These are phyloP conservation scores for Pandemis corylana DNA, from an alignment of 2,888 invertebrate species.

Conservation along the genomic window DNA sequence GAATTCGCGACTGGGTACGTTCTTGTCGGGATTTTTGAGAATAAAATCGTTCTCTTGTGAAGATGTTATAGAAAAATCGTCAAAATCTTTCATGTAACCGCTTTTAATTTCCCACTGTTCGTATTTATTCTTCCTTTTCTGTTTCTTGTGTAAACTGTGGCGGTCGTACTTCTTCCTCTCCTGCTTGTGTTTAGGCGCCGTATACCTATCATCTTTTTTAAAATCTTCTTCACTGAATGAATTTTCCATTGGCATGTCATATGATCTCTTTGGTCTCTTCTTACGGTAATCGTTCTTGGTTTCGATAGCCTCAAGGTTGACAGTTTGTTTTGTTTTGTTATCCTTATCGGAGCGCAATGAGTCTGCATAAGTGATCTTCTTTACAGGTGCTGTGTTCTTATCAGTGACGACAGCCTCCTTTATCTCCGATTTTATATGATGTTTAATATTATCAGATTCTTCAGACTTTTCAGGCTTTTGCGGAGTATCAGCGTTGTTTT, in stretches of 20 bases:
- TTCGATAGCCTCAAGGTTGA: constrained; percentile 69
- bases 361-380: constrained; percentile 71
- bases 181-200: constrained; percentile 62
- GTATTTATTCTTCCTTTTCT: constrained; percentile 75
- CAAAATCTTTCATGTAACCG: constrained; percentile 73
- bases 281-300: constrained; percentile 75
- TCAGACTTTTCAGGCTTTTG: constrained; percentile 48
- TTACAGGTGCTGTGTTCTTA: constrained; percentile 45
- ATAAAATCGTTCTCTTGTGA: constrained; percentile 60
- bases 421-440: constrained; percentile 23
- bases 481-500: constrained; percentile 54
- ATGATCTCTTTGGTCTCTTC: constrained; percentile 51
- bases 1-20: constrained; percentile 52
- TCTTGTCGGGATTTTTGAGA: constrained; percentile 55
- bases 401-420: constrained; percentile 42
- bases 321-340: constrained; percentile 38
- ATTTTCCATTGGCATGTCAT: constrained; percentile 50
- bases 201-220: constrained; percentile 74
- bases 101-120: constrained; percentile 80
- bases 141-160: constrained; percentile 71
- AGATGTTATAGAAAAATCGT: constrained; percentile 63
- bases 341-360: constrained; percentile 62
- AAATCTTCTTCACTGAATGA: constrained; percentile 69
- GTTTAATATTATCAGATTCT: constrained; percentile 44
- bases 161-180: constrained; percentile 71